Base-by-base conservation (phyloP, 1,140 invertebrate species). In the Ctenoplectra terminalis region DNA sequence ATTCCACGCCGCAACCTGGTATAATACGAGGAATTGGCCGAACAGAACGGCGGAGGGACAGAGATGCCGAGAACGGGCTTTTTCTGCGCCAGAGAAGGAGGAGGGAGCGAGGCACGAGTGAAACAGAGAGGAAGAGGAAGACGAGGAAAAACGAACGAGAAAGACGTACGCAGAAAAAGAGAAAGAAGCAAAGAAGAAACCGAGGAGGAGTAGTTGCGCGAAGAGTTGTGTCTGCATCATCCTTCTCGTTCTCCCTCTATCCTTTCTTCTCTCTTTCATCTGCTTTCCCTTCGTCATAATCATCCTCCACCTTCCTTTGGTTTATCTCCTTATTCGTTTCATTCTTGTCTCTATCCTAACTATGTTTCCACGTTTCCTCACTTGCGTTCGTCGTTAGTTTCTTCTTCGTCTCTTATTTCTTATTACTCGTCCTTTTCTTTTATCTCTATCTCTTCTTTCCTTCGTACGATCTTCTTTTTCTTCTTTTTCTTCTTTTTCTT, bases 21-120 rank as follows among this genome's bases (percentile, higher is more conserved):
- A 92, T 93, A 94, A 93, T 93, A 93, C 93, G 90, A 92, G 92
- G 93, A 93, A 93, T 92, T 90, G 90, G 88, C 83, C 83, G 83
- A 84, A 87, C 87, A 82, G 80, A 87, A 85, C 87, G 83, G 78
- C 85, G 84, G 77, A 82, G 85, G 73, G 87, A 86, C 84, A 81
- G 81, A 86, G 88, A 89, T 67, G 82, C 78, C 75, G 64, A 67
- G 74, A 81, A 63, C 71, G 69, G 50, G 46, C 54, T 74, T 48
- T 48, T 61, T 61, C 29, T 37, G 43, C 17, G 50, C 70, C 61
- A 64, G 69, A 86, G 46, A 52, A 52, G 13, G 67, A 80, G 61
- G 56, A 50, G 29, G 23, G 54, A 66, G n/a, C 79, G 50, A 52
- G 77, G 29, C 54, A 15, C 29, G 43, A 60, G 46, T 54, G 61